These are phyloP conservation scores for Eidolon helvum DNA, from an alignment of 2,113 vertebrate species.

Conservation along the genomic window DNA sequence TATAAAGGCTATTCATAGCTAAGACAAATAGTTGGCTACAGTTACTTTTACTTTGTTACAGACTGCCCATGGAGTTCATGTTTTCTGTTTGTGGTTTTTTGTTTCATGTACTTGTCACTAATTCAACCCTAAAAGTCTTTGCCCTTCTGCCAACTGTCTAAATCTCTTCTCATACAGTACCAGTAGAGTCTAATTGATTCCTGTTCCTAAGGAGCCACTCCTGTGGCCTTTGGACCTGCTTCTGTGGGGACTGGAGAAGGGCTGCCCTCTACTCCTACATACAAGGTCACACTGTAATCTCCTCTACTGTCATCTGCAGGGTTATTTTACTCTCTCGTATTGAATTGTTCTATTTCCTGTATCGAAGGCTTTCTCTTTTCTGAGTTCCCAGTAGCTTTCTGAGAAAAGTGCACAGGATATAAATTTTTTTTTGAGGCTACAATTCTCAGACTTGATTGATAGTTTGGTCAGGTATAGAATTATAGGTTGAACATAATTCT, in stretches of 20 bases:
- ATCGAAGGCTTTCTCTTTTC: neutral
- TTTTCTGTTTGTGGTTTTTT: neutral
- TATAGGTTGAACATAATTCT: neutral
- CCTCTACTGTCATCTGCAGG: neutral
- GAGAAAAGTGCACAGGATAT: neutral
- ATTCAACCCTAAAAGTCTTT: neutral
- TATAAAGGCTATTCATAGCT: neutral
- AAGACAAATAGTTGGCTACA: neutral
- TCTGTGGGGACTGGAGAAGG: neutral
- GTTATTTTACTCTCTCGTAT: neutral
- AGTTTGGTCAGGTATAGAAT: neutral
- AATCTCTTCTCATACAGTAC: neutral
- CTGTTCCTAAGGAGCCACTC: neutral
- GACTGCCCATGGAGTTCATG: neutral
- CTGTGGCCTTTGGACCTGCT: neutral
- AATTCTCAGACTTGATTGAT: neutral
- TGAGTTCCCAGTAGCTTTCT: neutral
- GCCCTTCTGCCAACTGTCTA: neutral
- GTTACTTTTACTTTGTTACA: neutral
- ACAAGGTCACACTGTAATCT: neutral
- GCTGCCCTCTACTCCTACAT: neutral
- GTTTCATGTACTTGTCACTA: neutral
- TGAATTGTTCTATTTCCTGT: neutral
- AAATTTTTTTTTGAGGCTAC: neutral
- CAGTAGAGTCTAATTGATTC: neutral